phyloP scores from a whole-genome alignment of 2,797 vertebrate species.

The Ciconia nigra region DNA sequence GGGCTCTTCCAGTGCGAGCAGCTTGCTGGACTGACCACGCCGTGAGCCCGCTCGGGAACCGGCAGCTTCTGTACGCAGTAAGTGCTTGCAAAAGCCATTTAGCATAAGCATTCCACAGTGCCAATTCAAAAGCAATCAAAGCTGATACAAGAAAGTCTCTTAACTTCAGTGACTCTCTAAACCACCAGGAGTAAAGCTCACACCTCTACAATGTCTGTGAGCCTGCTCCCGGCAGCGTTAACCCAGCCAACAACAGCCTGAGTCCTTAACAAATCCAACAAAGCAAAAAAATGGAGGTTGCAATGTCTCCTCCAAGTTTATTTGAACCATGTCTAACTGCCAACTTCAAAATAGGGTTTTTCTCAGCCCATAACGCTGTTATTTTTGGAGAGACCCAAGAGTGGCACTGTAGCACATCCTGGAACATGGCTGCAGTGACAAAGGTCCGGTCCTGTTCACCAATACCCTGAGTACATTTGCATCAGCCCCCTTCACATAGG shows the following conservation, averaged over 20 bases:
- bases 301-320: not conserved
- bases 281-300: not conserved
- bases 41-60: fast-evolving
- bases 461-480: not conserved
- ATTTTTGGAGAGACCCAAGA: not conserved
- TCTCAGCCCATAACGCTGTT: not conserved
- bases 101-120: not conserved
- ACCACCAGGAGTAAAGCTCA: not conserved
- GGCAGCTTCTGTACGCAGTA: not conserved
- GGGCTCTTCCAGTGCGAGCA: not conserved
- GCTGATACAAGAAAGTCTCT: not conserved
- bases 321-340: not conserved
- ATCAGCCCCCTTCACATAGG: not conserved
- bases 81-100: not conserved
- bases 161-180: not conserved
- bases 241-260: not conserved
- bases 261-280: not conserved
- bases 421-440: not conserved
- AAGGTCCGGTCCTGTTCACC: not conserved
- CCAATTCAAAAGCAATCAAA: not conserved
- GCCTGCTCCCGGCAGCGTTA: not conserved
- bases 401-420: not conserved
- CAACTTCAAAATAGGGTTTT: not conserved
- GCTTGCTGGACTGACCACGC: not conserved
- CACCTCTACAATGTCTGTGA: not conserved